Base-by-base conservation (phyloP, 2,888 invertebrate genomes). In the Chalcis sispes region DNA sequence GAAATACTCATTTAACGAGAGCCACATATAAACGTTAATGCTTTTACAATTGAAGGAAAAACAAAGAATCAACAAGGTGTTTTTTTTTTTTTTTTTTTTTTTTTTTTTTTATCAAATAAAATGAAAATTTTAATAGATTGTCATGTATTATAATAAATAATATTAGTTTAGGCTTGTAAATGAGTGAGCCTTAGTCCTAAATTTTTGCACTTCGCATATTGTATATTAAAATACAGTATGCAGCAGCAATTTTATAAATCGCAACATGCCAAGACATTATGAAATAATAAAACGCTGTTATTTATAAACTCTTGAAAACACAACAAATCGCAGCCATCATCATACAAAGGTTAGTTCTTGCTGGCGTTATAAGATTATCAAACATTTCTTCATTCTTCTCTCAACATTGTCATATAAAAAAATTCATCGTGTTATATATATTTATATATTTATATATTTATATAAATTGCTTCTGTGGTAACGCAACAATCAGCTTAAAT, bases 221-320 rank as follows among this genome's bases (percentile, higher is more conserved):
- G 77, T 77, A 75, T 73, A 76, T 74, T 72, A 78, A 77, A 79
- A 79, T 75, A 75, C 66, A 75, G 13, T 71, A 64, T 61, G 59
- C 70, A 70, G 52, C 29, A 75, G 20, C 73, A 71, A 70, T 79
- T 72, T 66, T 81, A 82, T 76, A 75, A 80, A 81, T 80, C 79
- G 80, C 85, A 85, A 86, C 88, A 87, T 87, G 87, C 86, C 81
- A 82, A 84, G 84, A 86, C 84, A 87, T 81, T 84, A 82, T 83
- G 78, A 85, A 83, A 82, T 82, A 83, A 83, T 83, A 83, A 83
- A 85, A 85, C 85, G 82, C 80, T 86, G 86, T 88, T 87, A 87
- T 87, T 85, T 48, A 81, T 85, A 87, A 88, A 88, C 87, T 88
- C 85, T 87, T 82, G 82, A 86, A 87, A 87, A 87, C 86, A 87